Conservation (phyloP, 1,140 invertebrate genomes). For the Oncopeltus fasciatus region DNA sequence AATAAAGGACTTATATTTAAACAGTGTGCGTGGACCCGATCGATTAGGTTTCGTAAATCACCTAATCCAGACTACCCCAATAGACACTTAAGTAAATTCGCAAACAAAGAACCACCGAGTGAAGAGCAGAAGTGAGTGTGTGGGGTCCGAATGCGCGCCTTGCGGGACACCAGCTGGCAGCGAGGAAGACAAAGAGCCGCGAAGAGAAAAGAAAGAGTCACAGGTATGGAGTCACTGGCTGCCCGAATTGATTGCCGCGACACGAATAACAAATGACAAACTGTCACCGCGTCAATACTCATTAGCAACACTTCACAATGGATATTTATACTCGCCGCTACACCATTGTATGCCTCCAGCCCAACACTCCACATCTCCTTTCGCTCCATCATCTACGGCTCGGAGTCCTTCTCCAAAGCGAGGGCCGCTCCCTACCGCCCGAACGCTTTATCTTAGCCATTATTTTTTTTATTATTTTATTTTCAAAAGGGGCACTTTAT, state of each 20-base stretch:
- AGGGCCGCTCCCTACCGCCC: too few relatives aligned
- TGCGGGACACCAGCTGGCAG: too few relatives aligned
- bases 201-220: background rate
- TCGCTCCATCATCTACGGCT: background rate
- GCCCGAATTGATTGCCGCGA: background rate
- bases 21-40: too few relatives aligned
- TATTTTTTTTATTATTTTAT: background rate
- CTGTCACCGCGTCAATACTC: conserved; percentile 10
- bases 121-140: background rate
- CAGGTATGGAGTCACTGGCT: too few relatives aligned
- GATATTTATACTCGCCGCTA: background rate
- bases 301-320: conserved; percentile 7
- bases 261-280: conserved; percentile 6
- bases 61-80: too few relatives aligned
- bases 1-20: too few relatives aligned
- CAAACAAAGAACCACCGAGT: too few relatives aligned
- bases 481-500: too few relatives aligned
- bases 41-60: too few relatives aligned
- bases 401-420: too few relatives aligned
- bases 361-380: background rate
- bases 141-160: too few relatives aligned
- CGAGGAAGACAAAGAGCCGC: background rate
- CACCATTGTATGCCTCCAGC: background rate
- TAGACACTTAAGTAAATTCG: too few relatives aligned
- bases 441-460: background rate